A percentile compares a stretch with the other conserved stretches of the same genome.
phyloP scores from a whole-genome alignment of 2,113 vertebrate genomes.

The Dasyprocta punctata region DNA sequence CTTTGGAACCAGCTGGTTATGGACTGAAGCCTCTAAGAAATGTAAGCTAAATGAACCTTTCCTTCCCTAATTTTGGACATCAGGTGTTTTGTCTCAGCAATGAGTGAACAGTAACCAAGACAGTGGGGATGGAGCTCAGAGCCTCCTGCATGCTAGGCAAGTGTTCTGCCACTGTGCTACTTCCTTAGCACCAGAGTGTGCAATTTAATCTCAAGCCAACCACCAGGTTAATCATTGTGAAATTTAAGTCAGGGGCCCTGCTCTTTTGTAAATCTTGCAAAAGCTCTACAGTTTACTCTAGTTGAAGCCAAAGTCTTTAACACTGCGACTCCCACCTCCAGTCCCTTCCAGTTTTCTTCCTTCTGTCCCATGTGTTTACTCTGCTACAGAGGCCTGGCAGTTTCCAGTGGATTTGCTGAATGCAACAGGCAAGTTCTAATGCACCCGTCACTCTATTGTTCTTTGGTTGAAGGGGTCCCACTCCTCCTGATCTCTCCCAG shows the following conservation, averaged over 20 bases:
- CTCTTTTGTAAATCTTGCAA: background rate
- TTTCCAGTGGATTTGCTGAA: background rate
- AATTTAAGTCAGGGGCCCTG: too few relatives aligned
- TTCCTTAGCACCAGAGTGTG: background rate
- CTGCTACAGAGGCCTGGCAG: background rate
- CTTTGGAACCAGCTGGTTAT: too few relatives aligned
- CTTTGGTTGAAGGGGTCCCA: background rate
- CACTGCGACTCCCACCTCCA: rapidly evolving
- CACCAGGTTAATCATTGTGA: background rate
- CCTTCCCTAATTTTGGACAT: too few relatives aligned
- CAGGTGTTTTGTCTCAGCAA: too few relatives aligned
- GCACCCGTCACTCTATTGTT: background rate
- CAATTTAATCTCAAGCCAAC: background rate
- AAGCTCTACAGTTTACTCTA: background rate
- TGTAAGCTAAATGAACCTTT: too few relatives aligned
- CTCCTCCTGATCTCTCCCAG: rapidly evolving
- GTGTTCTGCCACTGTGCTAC: background rate
- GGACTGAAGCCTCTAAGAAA: too few relatives aligned
- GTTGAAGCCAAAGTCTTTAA: background rate
- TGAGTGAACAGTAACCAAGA: too few relatives aligned
- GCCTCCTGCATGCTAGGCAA: background rate
- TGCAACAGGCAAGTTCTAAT: background rate
- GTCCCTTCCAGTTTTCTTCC: background rate
- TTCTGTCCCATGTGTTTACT: background rate
- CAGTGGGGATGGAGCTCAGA: background rate